A percentile compares a stretch with the other conserved stretches of the same genome.
Conservation (phyloP, 2,888 invertebrate genomes). For the Euplagia quadripunctaria region DNA sequence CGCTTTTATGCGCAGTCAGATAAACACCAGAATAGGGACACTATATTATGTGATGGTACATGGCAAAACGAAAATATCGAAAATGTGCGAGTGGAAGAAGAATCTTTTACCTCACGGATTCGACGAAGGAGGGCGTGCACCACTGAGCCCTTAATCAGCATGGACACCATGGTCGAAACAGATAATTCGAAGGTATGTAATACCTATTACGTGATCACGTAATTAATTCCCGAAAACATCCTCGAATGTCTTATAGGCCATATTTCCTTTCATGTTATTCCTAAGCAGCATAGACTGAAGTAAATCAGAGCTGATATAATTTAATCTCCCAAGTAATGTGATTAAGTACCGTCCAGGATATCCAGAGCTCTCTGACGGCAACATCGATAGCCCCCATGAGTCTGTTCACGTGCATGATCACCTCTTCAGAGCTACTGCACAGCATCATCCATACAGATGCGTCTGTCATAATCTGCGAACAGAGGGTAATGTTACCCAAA, state of each 20-base stretch:
- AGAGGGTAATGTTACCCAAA: not conserved
- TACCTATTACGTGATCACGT: not conserved
- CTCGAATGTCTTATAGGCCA: not conserved
- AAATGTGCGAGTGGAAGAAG: not conserved
- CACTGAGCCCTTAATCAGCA: too few species aligned
- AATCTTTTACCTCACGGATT: not conserved
- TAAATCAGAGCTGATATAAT: not conserved
- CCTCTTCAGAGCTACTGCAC: slow-evolving; percentile 91
- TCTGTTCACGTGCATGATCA: slow-evolving; percentile 90
- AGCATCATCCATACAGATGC: slow-evolving; percentile 92
- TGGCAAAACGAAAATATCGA: too few species aligned
- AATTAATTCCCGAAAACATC: not conserved
- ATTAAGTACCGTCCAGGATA: slow-evolving; percentile 79
- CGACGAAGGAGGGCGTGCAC: not conserved
- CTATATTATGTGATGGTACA: too few species aligned
- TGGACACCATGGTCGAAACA: not conserved
- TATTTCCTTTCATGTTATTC: not conserved
- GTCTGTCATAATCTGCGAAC: slow-evolving; percentile 88
- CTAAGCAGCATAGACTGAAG: not conserved
- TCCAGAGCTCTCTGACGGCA: slow-evolving; percentile 77
- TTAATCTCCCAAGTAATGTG: not conserved
- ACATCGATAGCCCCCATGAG: slow-evolving; percentile 88
- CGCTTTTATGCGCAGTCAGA: too few species aligned
- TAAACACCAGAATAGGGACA: too few species aligned
- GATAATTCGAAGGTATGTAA: not conserved